Evolutionary conservation across 2,113 vertebrate genomes (phyloP), one percentile per base, ranked within the genome.

Genomic region (Herpetotheres cachinnans): DNA sequence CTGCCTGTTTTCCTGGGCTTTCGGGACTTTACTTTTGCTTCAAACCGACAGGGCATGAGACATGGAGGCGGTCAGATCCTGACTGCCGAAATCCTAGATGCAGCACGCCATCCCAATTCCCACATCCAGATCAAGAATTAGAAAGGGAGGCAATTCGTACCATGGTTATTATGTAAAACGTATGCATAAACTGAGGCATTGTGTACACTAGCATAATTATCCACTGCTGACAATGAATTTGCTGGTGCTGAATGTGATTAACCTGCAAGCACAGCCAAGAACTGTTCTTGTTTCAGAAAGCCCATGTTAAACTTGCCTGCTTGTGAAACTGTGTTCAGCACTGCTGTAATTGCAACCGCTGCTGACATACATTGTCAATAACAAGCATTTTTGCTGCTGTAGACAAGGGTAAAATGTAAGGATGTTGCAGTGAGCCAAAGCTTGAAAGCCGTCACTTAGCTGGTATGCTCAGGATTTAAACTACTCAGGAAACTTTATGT

Each of bases 221-320:
- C 63, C 63, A 22, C 73, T 54, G 42, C 93, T 93, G 88, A 89
- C 85, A 94, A 81, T 84, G 82, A 83, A 49, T 59, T 27, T 13
- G 18, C 74, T 92, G 66, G 49, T 94, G 79, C 58, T 79, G 93
- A 87, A 94, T 90, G 58, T 38, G 86, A 95, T 91, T 91, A 95
- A 97, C 89, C 94, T 91, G 73, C 19, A 40, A 86, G 61, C 36
- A 25, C 49, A 95, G 86, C 91, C 96, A 95, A 95, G 70, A 91
- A 17, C 93, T 74, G 29, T 78, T 97, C 82, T 72, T 76, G 44
- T 89, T 89, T 87, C 86, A 72, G 77, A 96, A 89, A 84, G 32
- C 65, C 52, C 22, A 1, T 77, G 82, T 91, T 78, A 91, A 89
- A 96, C 90, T 86, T 93, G 80, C 52, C 44, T 91, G 62, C 73